Conservation (phyloP, 2,888 invertebrate genomes). For the Atethmia centrago region DNA sequence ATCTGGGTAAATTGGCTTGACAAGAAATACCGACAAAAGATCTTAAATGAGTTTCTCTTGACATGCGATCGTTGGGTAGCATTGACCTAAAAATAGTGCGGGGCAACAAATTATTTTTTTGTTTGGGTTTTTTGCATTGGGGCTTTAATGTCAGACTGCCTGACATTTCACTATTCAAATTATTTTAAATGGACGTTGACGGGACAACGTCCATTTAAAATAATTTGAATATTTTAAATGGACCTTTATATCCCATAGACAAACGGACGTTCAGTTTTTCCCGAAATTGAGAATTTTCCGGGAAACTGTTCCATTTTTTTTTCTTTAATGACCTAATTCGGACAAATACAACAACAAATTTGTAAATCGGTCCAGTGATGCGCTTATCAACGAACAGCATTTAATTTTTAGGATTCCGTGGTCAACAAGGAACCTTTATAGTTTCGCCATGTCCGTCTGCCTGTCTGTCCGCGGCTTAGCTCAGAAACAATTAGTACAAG, state of each 20-base stretch:
- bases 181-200: no score
- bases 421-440: no score
- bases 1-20: constrained; percentile 45
- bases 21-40: constrained; percentile 32
- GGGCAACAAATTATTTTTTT: background rate
- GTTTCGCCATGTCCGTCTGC: no score
- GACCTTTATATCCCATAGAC: background rate
- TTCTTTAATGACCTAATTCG: no score
- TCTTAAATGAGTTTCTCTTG: constrained; percentile 30
- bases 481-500: no score
- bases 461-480: no score
- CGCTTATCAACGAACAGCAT: no score
- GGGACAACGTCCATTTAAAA: no score
- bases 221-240: no score
- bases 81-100: constrained; percentile 35
- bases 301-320: background rate
- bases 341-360: no score
- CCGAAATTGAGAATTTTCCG: background rate
- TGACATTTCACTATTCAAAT: background rate
- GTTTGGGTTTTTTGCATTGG: background rate
- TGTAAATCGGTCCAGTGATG: no score
- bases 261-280: background rate
- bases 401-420: no score
- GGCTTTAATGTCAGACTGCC: background rate
- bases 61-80: constrained; percentile 36